Percentiles rank a stretch among this genome's conserved stretches.
phyloP scores from a whole-genome alignment of 1,140 invertebrate species.

The Anagrus nilaparvatae region DNA sequence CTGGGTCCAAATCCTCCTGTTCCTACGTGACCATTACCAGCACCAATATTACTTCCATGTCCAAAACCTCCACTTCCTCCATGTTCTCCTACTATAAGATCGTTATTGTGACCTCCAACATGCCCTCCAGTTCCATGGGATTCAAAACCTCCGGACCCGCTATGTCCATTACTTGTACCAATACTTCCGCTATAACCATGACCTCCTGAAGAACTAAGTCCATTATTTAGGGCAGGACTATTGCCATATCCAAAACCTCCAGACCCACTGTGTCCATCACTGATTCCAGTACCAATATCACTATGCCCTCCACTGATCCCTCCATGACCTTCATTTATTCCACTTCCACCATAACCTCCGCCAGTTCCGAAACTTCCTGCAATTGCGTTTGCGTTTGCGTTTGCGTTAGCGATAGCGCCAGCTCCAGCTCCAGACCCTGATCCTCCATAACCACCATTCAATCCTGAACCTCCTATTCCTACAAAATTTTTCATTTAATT shows the following conservation, averaged over 20 bases:
- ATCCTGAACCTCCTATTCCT: too few relatives aligned
- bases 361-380: too few relatives aligned
- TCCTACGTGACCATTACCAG: not conserved
- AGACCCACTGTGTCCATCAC: slow-evolving; percentile 4
- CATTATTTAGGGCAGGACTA: not conserved
- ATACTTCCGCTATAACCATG: slow-evolving; percentile 6
- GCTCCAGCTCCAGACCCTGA: not conserved
- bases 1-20: not conserved
- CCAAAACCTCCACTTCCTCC: slow-evolving; percentile 6
- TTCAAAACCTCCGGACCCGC: not conserved
- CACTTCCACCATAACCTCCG: not conserved
- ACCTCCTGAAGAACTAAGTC: not conserved
- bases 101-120: slow-evolving; percentile 3
- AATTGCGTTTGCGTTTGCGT: too few relatives aligned
- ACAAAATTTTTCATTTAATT: too few relatives aligned
- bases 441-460: too few relatives aligned
- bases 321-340: not conserved
- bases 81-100: not conserved
- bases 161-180: not conserved
- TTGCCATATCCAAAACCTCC: slow-evolving; percentile 6
- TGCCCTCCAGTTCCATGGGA: not conserved
- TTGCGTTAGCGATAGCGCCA: not conserved
- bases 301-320: not conserved
- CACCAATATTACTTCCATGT: not conserved
- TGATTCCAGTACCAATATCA: not conserved